These are phyloP conservation scores for Aphis gossypii DNA, from an alignment of 1,140 invertebrate genomes.

Conservation along the genomic window DNA sequence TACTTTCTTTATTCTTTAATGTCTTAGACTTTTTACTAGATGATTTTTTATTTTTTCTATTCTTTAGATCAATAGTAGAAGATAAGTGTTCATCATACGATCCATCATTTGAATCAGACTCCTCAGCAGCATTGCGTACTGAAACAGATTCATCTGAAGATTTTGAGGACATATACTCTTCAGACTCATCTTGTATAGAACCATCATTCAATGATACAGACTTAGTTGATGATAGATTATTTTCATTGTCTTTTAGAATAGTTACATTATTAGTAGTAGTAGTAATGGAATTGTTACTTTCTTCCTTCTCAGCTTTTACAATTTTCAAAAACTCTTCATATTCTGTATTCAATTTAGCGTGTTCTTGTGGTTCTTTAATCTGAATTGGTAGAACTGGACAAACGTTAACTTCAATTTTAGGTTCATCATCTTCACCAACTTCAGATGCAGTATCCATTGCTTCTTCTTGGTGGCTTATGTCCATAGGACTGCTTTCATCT, in stretches of 20 bases:
- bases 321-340: slow-evolving; percentile 59
- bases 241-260: neutral
- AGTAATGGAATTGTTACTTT: neutral
- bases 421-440: slow-evolving; percentile 3
- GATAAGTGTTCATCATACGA: neutral
- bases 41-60: neutral
- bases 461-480: neutral
- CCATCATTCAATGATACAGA: neutral
- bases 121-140: neutral
- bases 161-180: neutral
- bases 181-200: slow-evolving; percentile 26
- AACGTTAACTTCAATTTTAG: neutral
- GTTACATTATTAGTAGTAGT: neutral
- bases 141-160: neutral
- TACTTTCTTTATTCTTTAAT: slow-evolving; percentile 39
- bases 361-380: neutral
- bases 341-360: slow-evolving; percentile 42
- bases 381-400: neutral
- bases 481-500: neutral
- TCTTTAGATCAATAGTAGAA: neutral
- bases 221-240: neutral
- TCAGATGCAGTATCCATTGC: slow-evolving; percentile 11
- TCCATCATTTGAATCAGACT: neutral
- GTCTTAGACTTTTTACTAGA: slow-evolving; percentile 44
- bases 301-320: slow-evolving; percentile 31